phyloP scores from a whole-genome alignment of 2,113 vertebrate species.

The Capreolus pygargus region DNA sequence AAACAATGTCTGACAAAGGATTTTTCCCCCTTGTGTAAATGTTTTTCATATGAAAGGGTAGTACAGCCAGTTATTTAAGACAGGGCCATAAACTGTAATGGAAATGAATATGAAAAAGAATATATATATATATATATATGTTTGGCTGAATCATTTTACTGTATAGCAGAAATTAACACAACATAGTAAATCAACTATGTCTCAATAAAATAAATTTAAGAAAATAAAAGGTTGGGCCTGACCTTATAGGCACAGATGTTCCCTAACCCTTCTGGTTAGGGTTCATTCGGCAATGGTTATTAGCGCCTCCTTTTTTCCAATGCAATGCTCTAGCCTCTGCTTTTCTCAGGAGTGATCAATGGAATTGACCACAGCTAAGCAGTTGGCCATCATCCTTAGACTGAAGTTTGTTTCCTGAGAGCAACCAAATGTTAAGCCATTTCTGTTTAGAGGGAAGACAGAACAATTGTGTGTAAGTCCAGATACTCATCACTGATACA shows the following conservation, averaged over 20 bases:
- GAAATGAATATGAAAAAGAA: not conserved
- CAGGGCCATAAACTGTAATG: not conserved
- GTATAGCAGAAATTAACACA: not conserved
- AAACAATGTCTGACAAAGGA: not conserved
- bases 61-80: not conserved
- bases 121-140: not conserved
- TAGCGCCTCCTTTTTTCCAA: not conserved
- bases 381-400: not conserved
- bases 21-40: not conserved
- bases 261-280: not conserved
- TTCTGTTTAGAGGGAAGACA: not conserved
- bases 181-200: not conserved
- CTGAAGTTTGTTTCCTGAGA: not conserved
- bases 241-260: not conserved
- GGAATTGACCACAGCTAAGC: not conserved
- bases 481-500: not conserved
- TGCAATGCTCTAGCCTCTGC: accelerated
- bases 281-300: not conserved
- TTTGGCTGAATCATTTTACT: not conserved
- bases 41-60: not conserved
- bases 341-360: not conserved
- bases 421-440: not conserved
- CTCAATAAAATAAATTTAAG: not conserved
- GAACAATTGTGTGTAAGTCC: not conserved
- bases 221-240: not conserved